Evolutionary conservation across 2,797 vertebrate genomes (phyloP), one percentile per base, ranked within the genome.

Genomic region (Cirrhinus mrigala): DNA sequence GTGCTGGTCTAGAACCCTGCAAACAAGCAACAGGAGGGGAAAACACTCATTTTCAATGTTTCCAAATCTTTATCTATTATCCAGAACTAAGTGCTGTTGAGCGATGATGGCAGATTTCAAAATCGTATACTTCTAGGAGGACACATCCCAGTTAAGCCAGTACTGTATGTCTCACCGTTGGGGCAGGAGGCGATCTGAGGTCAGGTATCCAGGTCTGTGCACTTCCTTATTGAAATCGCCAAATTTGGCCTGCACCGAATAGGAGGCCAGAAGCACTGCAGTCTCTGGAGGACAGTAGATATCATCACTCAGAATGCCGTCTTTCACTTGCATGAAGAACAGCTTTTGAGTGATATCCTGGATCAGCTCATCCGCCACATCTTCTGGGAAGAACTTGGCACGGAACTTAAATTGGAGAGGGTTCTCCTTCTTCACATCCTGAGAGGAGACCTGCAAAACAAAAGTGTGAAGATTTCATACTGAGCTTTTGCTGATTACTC

Each of bases 271-370:
- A 83, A 99, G 95, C 84, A 99, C 98, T 0, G 98, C 98, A 0
- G 98, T 99, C 95, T 99, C 98, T 0, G 98, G 98, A 0, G 97
- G 98, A 81, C 98, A 99, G 94, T 99, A 99, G 83, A 98, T 96
- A 90, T 99, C 97, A 1, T 99, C 98, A 0, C 95, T 96, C 81
- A 99, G 96, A 88, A 99, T 97, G 33, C 93, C 89, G 3, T 99
- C 98, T 92, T 99, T 99, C 91, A 99, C 97, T 90, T 99, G 98
- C 68, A 99, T 94, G 93, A 99, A 99, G 94, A 99, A 99, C 0
- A 99, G 97, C 94, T 98, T 99, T 94, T 99, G 98, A 0, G 98
- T 99, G 93, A 98, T 96, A 79, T 99, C 98, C 94, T 99, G 98
- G 92, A 99, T 99, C 89, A 99, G 94, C 91, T 99, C 98, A 89